These are phyloP conservation scores for Falco concolor DNA, from an alignment of 2,797 vertebrate species.

Conservation along the genomic window DNA sequence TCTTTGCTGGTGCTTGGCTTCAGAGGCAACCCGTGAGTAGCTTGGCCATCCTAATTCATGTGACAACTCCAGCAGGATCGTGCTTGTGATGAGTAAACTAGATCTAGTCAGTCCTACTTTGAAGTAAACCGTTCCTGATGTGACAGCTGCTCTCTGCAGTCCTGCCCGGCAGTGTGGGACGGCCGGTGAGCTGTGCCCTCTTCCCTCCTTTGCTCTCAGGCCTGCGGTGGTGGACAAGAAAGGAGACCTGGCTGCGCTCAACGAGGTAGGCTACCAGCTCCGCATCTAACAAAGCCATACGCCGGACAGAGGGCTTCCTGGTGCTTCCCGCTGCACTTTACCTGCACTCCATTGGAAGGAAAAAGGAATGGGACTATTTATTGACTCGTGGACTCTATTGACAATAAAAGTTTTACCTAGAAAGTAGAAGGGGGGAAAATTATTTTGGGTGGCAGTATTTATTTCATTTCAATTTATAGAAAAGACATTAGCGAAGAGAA, in stretches of 20 bases:
- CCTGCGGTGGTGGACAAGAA: slow-evolving; percentile 86
- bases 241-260: slow-evolving; percentile 86
- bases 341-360: slow-evolving; percentile 40
- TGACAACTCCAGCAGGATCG: not conserved
- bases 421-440: not conserved
- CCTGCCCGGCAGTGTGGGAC: rapidly evolving
- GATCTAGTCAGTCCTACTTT: not conserved
- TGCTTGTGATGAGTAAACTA: not conserved
- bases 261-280: slow-evolving; percentile 92
- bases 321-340: slow-evolving; percentile 74
- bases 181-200: not conserved
- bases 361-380: slow-evolving; percentile 54
- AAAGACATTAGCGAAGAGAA: slow-evolving; percentile 21
- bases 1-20: not conserved
- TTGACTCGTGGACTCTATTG: slow-evolving; percentile 30
- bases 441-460: slow-evolving; percentile 28
- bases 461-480: not conserved
- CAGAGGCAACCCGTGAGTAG: not conserved
- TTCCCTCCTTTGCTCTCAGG: slow-evolving; percentile 64
- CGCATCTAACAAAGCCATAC: slow-evolving; percentile 80
- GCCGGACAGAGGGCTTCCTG: slow-evolving; percentile 16
- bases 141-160: not conserved
- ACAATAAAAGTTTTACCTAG: slow-evolving; percentile 50
- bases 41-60: rapidly evolving
- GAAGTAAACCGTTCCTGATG: not conserved